Base-by-base conservation (phyloP, 2,113 vertebrate species). In the Micronycteris hirsuta region DNA sequence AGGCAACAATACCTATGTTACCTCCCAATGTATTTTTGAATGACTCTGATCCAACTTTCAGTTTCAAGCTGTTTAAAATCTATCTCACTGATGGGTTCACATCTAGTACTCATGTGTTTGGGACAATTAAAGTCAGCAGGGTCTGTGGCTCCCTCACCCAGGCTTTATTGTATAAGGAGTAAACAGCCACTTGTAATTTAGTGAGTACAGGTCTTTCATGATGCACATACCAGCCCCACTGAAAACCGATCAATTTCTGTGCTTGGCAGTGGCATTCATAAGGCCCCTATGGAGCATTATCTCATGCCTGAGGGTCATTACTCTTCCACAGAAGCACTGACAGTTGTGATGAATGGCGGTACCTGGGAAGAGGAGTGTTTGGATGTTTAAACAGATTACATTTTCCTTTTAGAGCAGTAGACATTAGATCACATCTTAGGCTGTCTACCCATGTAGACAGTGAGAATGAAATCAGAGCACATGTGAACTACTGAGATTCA, bases 341-440 rank as follows among this genome's bases (percentile, higher is more conserved):
- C 98, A 98, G 98, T 96, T 97, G 97, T 98, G 98, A 98, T 98
- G 98, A 98, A 98, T 98, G 96, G 94, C 54, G 71, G 96, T 98
- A 98, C 97, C 98, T 98, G 96, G 65, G 74, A 98, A 97, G 98
- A 98, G 91, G 97, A 98, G 98, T 98, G 98, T 98, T 98, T 98
- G 97, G 98, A 96, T 98, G 97, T 98, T 98, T 98, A 98, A 98
- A 98, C 97, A 98, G 97, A 98, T 98, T 98, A 96, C 96, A 96
- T 98, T 98, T 97, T 98, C 96, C 97, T 96, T 97, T 97, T 67
- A 97, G 96, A 97, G 97, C 95, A 95, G 83, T 96, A 98, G 98
- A 98, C 97, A 97, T 98, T 97, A 97, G 97, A 97, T 98, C 98
- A 97, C 95, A 97, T 96, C 97, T 97, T 96, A 96, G 95, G 80